A percentile compares a stretch with the other conserved stretches of the same genome.
phyloP scores from a whole-genome alignment of 2,113 vertebrate species.

The Chionis minor region DNA sequence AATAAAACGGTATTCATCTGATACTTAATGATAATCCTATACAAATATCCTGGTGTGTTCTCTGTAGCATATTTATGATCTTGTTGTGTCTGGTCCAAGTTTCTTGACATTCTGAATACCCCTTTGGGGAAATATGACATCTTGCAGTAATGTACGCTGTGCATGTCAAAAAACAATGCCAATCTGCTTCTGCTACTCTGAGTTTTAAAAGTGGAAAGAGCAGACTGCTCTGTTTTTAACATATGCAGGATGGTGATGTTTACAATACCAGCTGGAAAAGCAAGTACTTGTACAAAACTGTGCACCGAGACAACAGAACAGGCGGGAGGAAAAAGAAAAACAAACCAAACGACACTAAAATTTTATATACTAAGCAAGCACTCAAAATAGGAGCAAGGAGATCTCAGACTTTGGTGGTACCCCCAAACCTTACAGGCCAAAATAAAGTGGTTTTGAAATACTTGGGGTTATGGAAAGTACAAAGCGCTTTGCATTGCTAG shows the following conservation, averaged over 20 bases:
- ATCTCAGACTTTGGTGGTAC: not conserved
- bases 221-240: conserved; percentile 36
- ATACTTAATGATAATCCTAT: conserved; percentile 34
- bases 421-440: fast-evolving
- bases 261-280: conserved; percentile 51
- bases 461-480: not conserved
- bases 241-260: conserved; percentile 29
- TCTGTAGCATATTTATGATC: conserved; percentile 52
- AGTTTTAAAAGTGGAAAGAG: conserved; percentile 49
- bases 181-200: conserved; percentile 58
- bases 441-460: not conserved
- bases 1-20: not conserved
- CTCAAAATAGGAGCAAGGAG: not conserved
- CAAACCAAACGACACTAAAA: not conserved
- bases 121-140: conserved; percentile 59
- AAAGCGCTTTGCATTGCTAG: not conserved
- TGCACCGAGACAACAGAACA: not conserved
- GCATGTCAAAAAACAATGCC: conserved; percentile 45
- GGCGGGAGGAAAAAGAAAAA: not conserved
- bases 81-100: conserved; percentile 54
- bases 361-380: not conserved
- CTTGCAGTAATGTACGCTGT: conserved; percentile 35
- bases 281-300: not conserved
- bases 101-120: conserved; percentile 57
- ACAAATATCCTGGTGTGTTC: conserved; percentile 29